Conservation (phyloP, 2,113 vertebrate genomes). For the Pedionomus torquatus region DNA sequence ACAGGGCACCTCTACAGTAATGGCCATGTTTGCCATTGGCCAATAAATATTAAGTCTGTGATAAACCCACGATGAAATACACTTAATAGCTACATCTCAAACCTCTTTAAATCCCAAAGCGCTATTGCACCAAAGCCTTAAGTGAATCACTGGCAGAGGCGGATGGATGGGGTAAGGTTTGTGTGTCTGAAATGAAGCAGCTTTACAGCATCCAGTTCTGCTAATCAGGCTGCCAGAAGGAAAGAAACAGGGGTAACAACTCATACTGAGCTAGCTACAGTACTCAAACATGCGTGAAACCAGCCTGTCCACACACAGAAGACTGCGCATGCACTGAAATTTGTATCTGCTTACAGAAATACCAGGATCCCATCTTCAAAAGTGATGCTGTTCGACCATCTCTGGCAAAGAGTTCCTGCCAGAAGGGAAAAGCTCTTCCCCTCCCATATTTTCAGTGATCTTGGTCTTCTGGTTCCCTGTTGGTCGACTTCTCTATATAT, state of each 20-base stretch:
- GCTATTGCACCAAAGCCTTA: background rate
- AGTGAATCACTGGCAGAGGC: background rate
- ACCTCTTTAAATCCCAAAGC: background rate
- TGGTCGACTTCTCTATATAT: background rate
- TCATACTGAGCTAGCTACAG: background rate
- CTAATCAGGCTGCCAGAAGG: background rate
- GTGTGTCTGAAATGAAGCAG: background rate
- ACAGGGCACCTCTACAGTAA: background rate
- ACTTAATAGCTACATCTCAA: background rate
- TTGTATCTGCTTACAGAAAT: background rate
- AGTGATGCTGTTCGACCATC: background rate
- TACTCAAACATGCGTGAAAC: background rate
- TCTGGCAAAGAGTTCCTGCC: background rate
- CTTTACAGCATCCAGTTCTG: background rate
- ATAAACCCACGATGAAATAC: background rate
- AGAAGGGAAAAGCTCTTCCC: background rate
- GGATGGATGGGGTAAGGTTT: fast-evolving
- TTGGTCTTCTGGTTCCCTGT: background rate
- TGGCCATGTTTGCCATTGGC: background rate
- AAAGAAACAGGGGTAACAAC: background rate
- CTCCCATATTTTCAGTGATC: background rate
- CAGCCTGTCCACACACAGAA: background rate
- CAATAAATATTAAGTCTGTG: background rate
- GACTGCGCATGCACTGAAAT: background rate
- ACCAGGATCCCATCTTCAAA: background rate